Percentiles rank a stretch among this genome's conserved stretches.
Conservation (phyloP, 2,888 invertebrate genomes). For the Bombylius major region DNA sequence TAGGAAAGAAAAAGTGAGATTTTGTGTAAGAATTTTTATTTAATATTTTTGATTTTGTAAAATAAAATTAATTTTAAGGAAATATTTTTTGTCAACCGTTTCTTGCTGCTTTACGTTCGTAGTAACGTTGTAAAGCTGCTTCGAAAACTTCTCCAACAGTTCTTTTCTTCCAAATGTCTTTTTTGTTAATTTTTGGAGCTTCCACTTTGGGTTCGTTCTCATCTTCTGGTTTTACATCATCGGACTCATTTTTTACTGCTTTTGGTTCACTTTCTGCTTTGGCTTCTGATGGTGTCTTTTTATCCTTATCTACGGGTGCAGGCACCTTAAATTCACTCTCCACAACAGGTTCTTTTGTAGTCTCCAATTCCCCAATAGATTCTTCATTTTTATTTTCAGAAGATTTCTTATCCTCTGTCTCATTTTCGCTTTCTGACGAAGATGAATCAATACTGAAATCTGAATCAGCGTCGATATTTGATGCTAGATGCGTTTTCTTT, state of each 20-base stretch:
- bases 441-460: constrained; percentile 53
- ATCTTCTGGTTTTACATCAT: constrained; percentile 12
- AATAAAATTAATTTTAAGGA: neutral
- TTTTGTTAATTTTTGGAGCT: constrained; percentile 48
- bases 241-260: constrained; percentile 13
- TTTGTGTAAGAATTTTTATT: neutral
- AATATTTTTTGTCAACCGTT: constrained; percentile 13
- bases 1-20: constrained; percentile 16
- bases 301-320: neutral
- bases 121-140: constrained; percentile 62
- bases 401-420: constrained; percentile 11
- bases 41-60: too few relatives aligned
- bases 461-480: constrained; percentile 59
- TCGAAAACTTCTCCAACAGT: constrained; percentile 68
- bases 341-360: constrained; percentile 4
- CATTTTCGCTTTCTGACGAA: constrained; percentile 38
- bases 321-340: neutral
- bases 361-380: neutral
- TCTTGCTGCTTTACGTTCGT: constrained; percentile 54
- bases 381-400: constrained; percentile 1
- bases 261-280: constrained; percentile 11
- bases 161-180: constrained; percentile 71
- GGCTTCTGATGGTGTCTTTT: neutral
- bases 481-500: constrained; percentile 41
- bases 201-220: constrained; percentile 19